Percentiles rank a stretch among this genome's conserved stretches.
These are phyloP conservation scores for Helarctos malayanus DNA, from an alignment of 2,797 vertebrate genomes.

Conservation along the genomic window DNA sequence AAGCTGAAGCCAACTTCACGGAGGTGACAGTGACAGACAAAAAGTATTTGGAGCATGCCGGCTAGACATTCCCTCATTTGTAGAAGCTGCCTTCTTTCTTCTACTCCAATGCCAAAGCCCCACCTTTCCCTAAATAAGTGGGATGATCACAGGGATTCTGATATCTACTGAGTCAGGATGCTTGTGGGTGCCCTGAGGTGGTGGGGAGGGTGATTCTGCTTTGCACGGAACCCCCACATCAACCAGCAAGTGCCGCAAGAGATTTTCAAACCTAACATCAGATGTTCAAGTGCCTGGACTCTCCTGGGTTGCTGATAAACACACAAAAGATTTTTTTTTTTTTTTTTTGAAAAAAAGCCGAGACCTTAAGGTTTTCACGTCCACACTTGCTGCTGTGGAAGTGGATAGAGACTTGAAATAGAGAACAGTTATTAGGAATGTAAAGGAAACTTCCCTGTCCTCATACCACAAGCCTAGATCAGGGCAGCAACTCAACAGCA, in stretches of 20 bases:
- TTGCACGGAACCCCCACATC: neutral
- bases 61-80: conserved; percentile 49
- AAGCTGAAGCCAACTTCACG: neutral
- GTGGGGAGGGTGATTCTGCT: neutral
- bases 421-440: neutral
- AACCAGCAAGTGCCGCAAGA: neutral
- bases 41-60: neutral
- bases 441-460: neutral
- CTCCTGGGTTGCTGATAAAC: neutral
- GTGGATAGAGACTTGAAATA: neutral
- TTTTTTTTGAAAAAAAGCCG: neutral
- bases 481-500: neutral
- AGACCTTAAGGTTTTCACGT: neutral
- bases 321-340: neutral
- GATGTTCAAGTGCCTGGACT: neutral
- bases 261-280: neutral
- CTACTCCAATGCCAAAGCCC: neutral
- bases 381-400: neutral
- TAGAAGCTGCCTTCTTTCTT: neutral
- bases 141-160: neutral
- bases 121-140: conserved; percentile 16
- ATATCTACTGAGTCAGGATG: conserved; percentile 5
- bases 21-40: neutral
- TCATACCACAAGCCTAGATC: neutral
- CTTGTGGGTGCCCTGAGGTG: neutral